Evolutionary conservation across 2,888 invertebrate species (phyloP).

Genomic region (Protodeltote pygarga): DNA sequence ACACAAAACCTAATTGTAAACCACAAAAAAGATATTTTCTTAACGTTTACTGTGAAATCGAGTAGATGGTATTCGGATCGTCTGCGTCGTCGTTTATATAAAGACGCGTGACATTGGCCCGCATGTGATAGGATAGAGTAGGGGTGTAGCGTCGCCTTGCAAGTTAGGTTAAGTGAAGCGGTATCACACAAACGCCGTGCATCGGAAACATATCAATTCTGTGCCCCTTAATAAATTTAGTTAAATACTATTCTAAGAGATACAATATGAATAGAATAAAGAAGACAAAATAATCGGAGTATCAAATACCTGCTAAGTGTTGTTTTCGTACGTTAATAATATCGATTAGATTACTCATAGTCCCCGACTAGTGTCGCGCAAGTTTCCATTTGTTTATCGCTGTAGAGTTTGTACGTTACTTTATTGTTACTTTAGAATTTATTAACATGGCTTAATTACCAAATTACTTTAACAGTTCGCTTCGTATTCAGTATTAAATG

Average conservation of each 20-base stretch:
- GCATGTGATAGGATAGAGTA: conserved; percentile 84
- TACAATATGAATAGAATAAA: conserved; percentile 84
- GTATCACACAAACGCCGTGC: conserved; percentile 89
- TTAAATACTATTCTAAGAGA: conserved; percentile 85
- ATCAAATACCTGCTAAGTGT: conserved; percentile 84
- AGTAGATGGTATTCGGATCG: conserved; percentile 70
- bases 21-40: conserved; percentile 66
- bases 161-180: conserved; percentile 86
- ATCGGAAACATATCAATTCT: conserved; percentile 93
- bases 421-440: conserved; percentile 74
- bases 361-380: conserved; percentile 80
- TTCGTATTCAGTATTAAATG: conserved; percentile 84
- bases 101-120: conserved; percentile 83
- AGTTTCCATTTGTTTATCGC: conserved; percentile 71
- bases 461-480: conserved; percentile 81
- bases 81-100: conserved; percentile 60
- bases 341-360: conserved; percentile 72
- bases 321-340: conserved; percentile 78
- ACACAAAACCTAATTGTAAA: conserved; percentile 45
- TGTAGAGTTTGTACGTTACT: conserved; percentile 68
- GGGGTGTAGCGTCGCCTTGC: conserved; percentile 85
- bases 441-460: conserved; percentile 81
- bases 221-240: conserved; percentile 91
- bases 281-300: conserved; percentile 82
- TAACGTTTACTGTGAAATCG: conserved; percentile 79